A percentile compares a stretch with the other conserved stretches of the same genome.
Conservation (phyloP, 2,113 vertebrate genomes). For the Sciurus niger region DNA sequence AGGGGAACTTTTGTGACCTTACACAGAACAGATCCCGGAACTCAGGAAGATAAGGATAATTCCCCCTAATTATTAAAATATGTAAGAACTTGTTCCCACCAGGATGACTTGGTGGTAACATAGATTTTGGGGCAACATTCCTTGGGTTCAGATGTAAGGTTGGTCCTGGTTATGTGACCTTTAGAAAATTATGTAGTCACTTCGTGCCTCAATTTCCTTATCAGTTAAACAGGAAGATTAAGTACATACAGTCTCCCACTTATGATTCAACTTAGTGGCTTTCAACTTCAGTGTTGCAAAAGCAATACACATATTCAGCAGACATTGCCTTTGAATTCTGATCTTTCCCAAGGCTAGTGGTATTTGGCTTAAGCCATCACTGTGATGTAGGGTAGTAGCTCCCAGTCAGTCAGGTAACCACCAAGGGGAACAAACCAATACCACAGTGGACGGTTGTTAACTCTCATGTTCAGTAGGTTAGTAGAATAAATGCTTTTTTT, state of each 20-base stretch:
- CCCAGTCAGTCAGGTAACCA: background rate
- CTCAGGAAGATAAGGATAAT: too few relatives aligned
- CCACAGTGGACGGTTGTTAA: background rate
- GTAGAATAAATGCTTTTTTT: background rate
- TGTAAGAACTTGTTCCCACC: too few relatives aligned
- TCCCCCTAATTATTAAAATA: too few relatives aligned
- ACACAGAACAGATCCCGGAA: too few relatives aligned
- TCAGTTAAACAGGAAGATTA: background rate
- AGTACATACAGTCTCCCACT: background rate
- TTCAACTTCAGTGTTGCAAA: background rate
- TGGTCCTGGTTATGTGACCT: background rate
- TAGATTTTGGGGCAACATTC: background rate
- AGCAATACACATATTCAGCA: background rate
- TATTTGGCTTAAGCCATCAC: background rate
- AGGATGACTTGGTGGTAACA: background rate
- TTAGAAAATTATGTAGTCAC: background rate
- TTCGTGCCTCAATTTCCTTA: background rate
- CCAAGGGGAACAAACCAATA: background rate
- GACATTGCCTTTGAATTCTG: background rate
- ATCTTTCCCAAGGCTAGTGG: background rate
- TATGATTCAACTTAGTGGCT: background rate
- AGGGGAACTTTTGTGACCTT: too few relatives aligned
- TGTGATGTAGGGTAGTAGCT: background rate
- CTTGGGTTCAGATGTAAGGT: background rate
- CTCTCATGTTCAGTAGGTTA: background rate